A percentile compares a stretch with the other conserved stretches of the same genome.
Evolutionary conservation across 2,888 invertebrate genomes (phyloP).

Genomic region (Ormyrus pomaceus): DNA sequence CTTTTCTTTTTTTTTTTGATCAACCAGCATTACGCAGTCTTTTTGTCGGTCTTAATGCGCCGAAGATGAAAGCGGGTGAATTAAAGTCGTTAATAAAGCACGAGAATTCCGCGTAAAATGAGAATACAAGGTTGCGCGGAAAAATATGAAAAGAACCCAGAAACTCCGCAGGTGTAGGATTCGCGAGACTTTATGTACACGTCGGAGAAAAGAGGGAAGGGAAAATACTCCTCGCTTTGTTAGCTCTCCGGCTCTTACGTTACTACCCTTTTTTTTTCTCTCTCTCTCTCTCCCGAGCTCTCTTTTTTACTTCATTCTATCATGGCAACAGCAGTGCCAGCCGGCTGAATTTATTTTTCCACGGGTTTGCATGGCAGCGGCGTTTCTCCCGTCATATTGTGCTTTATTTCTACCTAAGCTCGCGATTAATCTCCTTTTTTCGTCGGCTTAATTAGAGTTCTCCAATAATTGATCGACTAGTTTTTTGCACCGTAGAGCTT

Average conservation of each 20-base stretch:
- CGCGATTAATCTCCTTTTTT: too few relatives aligned
- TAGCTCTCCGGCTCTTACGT: conserved; percentile 2
- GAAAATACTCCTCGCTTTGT: conserved; percentile 14
- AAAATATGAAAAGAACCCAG: conserved; percentile 6
- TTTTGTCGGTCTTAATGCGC: neutral
- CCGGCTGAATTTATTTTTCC: conserved; percentile 19
- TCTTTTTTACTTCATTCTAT: neutral
- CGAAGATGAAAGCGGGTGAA: too few relatives aligned
- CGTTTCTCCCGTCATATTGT: too few relatives aligned
- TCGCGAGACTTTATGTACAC: neutral
- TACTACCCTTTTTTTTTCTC: neutral
- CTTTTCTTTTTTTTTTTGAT: too few relatives aligned
- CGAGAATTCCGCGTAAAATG: neutral
- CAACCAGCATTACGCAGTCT: too few relatives aligned
- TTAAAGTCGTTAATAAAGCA: too few relatives aligned
- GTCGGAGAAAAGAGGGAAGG: neutral
- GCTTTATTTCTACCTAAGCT: too few relatives aligned
- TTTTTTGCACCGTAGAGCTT: too few relatives aligned
- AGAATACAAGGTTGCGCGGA: neutral
- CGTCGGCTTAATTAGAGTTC: too few relatives aligned
- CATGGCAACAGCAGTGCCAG: neutral
- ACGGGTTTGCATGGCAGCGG: neutral
- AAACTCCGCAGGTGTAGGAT: conserved; percentile 3
- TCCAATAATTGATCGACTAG: too few relatives aligned
- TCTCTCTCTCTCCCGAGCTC: neutral